Evolutionary conservation across 2,888 invertebrate genomes (phyloP).

Genomic region (Entomobrya multifasciata): DNA sequence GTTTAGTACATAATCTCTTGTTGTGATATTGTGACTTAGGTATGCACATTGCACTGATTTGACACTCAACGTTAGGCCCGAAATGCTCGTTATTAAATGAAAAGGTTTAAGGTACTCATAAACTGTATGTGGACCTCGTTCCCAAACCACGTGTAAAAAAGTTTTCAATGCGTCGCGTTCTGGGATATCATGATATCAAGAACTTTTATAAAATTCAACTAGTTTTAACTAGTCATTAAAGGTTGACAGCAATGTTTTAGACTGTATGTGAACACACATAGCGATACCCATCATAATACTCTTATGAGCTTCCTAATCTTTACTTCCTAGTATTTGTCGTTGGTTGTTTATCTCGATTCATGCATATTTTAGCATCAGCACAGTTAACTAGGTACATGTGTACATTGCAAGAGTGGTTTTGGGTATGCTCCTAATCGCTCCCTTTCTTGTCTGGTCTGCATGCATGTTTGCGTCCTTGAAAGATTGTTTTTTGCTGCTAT

Average conservation of each 20-base stretch:
- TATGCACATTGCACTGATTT: too few relatives aligned
- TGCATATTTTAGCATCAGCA: background rate
- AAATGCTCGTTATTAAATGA: background rate
- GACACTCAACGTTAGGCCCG: too few relatives aligned
- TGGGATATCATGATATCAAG: background rate
- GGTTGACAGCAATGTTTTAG: conserved; percentile 29
- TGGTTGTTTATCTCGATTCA: background rate
- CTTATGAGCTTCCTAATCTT: conserved; percentile 23
- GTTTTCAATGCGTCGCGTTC: background rate
- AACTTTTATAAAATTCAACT: conserved; percentile 27
- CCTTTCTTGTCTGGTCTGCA: conserved; percentile 42
- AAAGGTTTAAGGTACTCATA: conserved; percentile 17
- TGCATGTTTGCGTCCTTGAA: conserved; percentile 33
- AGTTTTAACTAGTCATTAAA: conserved; percentile 57
- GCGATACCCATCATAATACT: too few relatives aligned
- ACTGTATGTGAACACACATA: background rate
- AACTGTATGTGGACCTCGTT: too few relatives aligned
- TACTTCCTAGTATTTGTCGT: conserved; percentile 41
- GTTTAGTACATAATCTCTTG: too few relatives aligned
- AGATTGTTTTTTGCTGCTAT: background rate
- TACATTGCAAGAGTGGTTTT: background rate
- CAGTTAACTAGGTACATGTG: background rate
- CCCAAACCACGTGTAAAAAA: too few relatives aligned
- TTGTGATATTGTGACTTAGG: too few relatives aligned
- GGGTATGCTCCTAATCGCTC: background rate